Percentiles rank a stretch among this genome's conserved stretches.
Conservation (phyloP, 2,888 invertebrate genomes). For the Apodemia hepburni region DNA sequence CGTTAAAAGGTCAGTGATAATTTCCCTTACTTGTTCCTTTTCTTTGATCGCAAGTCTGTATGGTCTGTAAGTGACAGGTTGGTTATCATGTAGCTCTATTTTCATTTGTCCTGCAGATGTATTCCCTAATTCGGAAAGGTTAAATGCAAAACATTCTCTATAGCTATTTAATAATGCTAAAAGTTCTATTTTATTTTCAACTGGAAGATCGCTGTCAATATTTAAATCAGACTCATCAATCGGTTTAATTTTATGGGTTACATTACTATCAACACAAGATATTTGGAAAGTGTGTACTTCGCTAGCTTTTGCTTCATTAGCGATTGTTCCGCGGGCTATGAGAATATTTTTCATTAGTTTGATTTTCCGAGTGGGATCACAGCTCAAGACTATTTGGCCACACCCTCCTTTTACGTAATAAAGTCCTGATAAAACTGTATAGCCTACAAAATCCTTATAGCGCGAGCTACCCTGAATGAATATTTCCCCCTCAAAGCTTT, state of each 20-base stretch:
- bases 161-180: neutral
- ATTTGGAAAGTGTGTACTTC: too few species aligned
- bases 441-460: neutral
- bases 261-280: too few species aligned
- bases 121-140: neutral
- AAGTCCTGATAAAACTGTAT: too few species aligned
- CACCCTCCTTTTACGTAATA: too few species aligned
- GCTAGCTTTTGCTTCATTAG: too few species aligned
- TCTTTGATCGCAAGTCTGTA: conserved; percentile 7
- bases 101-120: neutral
- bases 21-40: conserved; percentile 11
- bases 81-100: neutral
- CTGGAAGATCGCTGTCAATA: neutral
- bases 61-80: conserved; percentile 11
- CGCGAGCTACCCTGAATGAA: conserved; percentile 17
- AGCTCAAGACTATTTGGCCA: too few species aligned
- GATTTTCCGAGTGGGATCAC: too few species aligned
- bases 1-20: conserved; percentile 15
- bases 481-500: conserved; percentile 15
- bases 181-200: neutral
- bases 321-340: too few species aligned
- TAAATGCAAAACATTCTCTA: neutral
- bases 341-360: too few species aligned
- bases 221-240: neutral
- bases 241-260: too few species aligned